phyloP scores from a whole-genome alignment of 1,140 invertebrate species.

The Anastrepha ludens region DNA sequence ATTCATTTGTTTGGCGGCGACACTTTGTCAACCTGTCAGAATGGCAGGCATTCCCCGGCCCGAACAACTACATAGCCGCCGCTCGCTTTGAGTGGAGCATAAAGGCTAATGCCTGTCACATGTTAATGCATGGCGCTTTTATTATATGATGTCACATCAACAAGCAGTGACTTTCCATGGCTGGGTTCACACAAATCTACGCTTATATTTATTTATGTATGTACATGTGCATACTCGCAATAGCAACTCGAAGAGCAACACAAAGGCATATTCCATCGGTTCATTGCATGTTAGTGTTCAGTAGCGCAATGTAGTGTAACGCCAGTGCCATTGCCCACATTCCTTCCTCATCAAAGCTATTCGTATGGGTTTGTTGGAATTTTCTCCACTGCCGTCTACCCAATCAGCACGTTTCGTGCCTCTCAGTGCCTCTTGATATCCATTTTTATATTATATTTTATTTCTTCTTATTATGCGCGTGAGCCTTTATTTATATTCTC shows the following conservation, averaged over 20 bases:
- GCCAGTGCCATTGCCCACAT: too few relatives aligned
- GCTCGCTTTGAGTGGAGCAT: not conserved
- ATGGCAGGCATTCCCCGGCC: not conserved
- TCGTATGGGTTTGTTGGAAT: not conserved
- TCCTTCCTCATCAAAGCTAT: not conserved
- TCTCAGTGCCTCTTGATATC: not conserved
- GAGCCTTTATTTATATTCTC: constrained; percentile 22
- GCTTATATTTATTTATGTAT: too few relatives aligned
- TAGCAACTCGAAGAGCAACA: not conserved
- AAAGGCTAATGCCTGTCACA: constrained; percentile 43
- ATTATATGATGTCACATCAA: constrained; percentile 44
- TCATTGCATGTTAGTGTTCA: not conserved
- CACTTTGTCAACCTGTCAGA: constrained; percentile 42
- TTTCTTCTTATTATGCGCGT: not conserved
- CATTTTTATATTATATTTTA: not conserved
- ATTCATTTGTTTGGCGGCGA: constrained; percentile 38
- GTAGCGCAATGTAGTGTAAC: not conserved
- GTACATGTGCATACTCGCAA: not conserved
- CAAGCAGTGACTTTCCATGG: not conserved
- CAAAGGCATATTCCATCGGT: not conserved
- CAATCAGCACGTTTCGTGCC: not conserved
- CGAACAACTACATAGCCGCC: not conserved
- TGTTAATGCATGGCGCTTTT: constrained; percentile 41
- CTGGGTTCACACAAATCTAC: not conserved
- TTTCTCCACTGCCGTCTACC: not conserved